Conservation (phyloP, 2,888 invertebrate species). For the Trileptium ribeirensis region DNA sequence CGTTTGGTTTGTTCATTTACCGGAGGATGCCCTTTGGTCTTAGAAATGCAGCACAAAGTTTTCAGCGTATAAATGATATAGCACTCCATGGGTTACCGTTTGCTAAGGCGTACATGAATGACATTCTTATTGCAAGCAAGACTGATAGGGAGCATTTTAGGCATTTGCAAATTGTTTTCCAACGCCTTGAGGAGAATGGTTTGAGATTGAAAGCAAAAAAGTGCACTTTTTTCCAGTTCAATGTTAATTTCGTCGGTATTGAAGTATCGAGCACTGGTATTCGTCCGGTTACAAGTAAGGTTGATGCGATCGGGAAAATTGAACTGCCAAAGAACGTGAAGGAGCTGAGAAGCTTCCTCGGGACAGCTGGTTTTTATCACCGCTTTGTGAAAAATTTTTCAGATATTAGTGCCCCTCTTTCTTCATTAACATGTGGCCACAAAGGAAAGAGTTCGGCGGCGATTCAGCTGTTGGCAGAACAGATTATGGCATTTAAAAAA, state of each 20-base stretch:
- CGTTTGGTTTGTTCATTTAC: constrained; percentile 39
- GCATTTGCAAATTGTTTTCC: neutral
- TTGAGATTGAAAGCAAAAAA: neutral
- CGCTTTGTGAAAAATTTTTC: neutral
- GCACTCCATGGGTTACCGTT: constrained; percentile 27
- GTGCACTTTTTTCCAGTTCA: no score
- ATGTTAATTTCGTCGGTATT: neutral
- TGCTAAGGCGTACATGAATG: constrained; percentile 37
- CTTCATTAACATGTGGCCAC: neutral
- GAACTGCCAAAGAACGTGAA: neutral
- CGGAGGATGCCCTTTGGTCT: constrained; percentile 42
- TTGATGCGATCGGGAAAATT: neutral
- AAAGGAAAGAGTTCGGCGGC: no score
- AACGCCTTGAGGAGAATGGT: neutral
- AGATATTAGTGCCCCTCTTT: neutral
- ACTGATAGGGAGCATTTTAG: constrained; percentile 26
- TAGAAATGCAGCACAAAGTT: constrained; percentile 36
- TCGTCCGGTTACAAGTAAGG: neutral
- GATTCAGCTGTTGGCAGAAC: no score
- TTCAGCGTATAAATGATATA: constrained; percentile 38
- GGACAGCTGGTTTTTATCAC: neutral
- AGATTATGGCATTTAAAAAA: no score
- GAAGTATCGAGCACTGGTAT: neutral
- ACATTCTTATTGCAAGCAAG: constrained; percentile 25
- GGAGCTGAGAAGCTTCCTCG: neutral